These are phyloP conservation scores for Trachurus trachurus DNA, from an alignment of 2,797 vertebrate genomes.

Conservation along the genomic window DNA sequence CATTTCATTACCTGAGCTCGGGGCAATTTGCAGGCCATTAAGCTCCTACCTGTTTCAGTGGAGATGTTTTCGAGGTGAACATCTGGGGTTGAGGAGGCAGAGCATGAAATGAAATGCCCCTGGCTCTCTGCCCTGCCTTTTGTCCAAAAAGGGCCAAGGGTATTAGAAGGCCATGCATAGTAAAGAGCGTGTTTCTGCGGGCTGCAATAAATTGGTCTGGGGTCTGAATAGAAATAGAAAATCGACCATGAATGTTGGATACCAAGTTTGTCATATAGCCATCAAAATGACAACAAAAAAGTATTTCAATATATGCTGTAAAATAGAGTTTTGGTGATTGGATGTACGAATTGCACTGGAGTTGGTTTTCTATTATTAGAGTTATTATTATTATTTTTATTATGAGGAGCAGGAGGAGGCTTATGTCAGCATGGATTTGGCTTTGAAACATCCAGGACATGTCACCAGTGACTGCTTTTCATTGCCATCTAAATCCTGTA, in stretches of 20 bases:
- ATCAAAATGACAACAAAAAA: conserved; percentile 30
- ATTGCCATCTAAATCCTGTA: conserved; percentile 51
- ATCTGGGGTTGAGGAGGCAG: conserved; percentile 88
- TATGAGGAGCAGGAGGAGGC: not conserved
- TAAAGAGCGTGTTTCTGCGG: conserved; percentile 73
- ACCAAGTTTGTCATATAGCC: conserved; percentile 49
- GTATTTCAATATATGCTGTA: not conserved
- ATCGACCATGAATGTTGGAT: conserved; percentile 59
- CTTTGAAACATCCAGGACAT: conserved; percentile 12
- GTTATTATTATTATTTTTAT: not conserved
- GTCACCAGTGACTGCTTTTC: conserved; percentile 42
- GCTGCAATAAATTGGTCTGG: conserved; percentile 74
- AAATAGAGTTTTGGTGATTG: not conserved
- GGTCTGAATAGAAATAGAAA: conserved; percentile 76
- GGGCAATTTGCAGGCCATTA: conserved; percentile 87
- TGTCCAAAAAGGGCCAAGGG: conserved; percentile 81
- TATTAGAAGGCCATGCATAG: conserved; percentile 80
- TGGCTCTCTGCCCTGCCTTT: conserved; percentile 80
- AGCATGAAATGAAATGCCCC: conserved; percentile 87
- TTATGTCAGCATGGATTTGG: not conserved
- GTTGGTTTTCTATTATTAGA: conserved; percentile 8
- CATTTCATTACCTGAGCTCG: conserved; percentile 88
- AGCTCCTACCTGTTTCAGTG: conserved; percentile 85
- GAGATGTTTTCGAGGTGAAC: conserved; percentile 88
- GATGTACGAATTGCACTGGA: not conserved